Percentiles rank a stretch among this genome's conserved stretches.
Conservation (phyloP, 2,888 invertebrate genomes). For the Macrophya annulata region DNA sequence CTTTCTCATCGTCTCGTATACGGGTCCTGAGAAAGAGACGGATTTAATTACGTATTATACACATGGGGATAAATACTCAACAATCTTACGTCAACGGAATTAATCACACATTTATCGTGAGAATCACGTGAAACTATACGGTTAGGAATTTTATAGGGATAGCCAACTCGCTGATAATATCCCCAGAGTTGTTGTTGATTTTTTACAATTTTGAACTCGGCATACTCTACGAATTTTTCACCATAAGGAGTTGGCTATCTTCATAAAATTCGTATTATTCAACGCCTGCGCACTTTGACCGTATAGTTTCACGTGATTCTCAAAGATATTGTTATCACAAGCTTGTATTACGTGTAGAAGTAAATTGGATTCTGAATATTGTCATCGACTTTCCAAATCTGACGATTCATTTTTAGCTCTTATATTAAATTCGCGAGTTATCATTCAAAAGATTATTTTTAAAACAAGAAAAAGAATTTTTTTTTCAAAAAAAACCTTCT, state of each 20-base stretch:
- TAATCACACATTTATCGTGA: slow-evolving; percentile 39
- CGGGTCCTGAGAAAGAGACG: slow-evolving; percentile 80
- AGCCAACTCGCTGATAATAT: no score
- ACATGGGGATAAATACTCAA: not conserved
- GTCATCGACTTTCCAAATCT: slow-evolving; percentile 34
- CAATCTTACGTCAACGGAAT: slow-evolving; percentile 37
- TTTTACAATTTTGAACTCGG: no score
- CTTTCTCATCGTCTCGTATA: slow-evolving; percentile 84
- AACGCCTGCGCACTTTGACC: no score
- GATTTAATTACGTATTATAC: slow-evolving; percentile 8
- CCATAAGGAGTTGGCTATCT: no score
- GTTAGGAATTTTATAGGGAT: no score
- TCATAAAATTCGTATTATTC: no score
- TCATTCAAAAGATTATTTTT: not conserved
- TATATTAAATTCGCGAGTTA: not conserved
- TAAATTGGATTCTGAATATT: not conserved
- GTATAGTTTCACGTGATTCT: no score
- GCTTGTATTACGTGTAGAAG: not conserved
- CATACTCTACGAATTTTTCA: no score
- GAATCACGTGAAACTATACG: no score
- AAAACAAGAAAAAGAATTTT: not conserved
- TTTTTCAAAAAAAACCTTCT: not conserved
- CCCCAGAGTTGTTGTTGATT: no score
- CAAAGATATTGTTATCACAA: no score
- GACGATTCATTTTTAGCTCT: not conserved